These are phyloP conservation scores for Vulpes vulpes DNA, from an alignment of 2,113 vertebrate genomes.

Conservation along the genomic window DNA sequence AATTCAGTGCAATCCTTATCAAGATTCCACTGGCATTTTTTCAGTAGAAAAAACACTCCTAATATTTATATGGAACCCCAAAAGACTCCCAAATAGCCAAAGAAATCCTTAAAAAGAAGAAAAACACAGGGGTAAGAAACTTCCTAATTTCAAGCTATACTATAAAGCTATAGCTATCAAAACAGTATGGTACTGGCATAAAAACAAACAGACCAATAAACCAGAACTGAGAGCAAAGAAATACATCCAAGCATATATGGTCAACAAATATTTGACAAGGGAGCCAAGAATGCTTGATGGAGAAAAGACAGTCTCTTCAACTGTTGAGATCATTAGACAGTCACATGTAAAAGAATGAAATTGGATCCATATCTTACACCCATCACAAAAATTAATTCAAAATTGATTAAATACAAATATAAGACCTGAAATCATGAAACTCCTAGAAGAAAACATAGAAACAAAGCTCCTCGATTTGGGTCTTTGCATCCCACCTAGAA, in stretches of 20 bases:
- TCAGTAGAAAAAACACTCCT: not conserved
- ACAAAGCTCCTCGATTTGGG: not conserved
- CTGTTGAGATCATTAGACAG: not conserved
- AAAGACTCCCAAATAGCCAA: not conserved
- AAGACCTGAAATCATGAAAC: not conserved
- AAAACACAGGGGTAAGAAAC: not conserved
- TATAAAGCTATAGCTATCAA: not conserved
- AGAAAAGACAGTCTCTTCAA: not conserved
- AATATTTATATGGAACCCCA: not conserved
- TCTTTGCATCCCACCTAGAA: not conserved
- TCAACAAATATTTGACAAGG: not conserved
- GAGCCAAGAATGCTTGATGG: not conserved
- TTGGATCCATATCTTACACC: not conserved
- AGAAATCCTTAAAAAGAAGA: not conserved
- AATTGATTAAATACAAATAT: not conserved
- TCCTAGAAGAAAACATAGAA: not conserved
- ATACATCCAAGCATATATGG: not conserved
- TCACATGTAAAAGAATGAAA: not conserved
- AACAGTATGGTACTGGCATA: not conserved
- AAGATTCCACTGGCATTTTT: not conserved
- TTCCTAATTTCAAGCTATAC: not conserved
- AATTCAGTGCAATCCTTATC: not conserved
- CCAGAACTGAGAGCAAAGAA: not conserved
- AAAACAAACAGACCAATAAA: not conserved
- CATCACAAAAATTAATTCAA: not conserved